These are phyloP conservation scores for Lontra canadensis DNA, from an alignment of 2,113 vertebrate genomes.

Conservation along the genomic window DNA sequence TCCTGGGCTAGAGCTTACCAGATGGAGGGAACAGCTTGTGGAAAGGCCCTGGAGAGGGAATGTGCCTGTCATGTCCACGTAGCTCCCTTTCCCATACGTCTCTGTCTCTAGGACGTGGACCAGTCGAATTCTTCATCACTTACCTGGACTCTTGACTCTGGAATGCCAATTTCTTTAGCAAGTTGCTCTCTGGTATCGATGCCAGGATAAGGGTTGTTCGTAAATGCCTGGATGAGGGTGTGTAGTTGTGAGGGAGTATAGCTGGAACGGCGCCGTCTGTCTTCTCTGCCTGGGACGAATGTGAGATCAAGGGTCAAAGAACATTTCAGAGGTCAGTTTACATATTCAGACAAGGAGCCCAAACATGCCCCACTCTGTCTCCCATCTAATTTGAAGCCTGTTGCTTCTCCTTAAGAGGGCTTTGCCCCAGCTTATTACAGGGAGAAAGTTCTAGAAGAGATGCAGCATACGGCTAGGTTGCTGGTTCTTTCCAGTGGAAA, in stretches of 20 bases:
- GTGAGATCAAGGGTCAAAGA: background rate
- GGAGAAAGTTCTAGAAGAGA: background rate
- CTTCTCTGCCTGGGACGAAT: background rate
- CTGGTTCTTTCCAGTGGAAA: background rate
- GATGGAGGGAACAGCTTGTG: background rate
- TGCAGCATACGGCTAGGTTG: background rate
- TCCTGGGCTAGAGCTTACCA: background rate
- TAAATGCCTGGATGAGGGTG: background rate
- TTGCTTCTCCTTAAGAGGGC: background rate
- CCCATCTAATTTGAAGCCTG: background rate
- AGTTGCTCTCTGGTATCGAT: constrained; percentile 39
- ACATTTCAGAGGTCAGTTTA: background rate
- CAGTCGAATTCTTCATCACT: background rate
- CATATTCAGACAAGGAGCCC: background rate
- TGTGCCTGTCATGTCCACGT: accelerated
- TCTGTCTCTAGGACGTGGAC: background rate
- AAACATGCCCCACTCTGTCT: background rate
- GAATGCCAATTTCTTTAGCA: constrained; percentile 1
- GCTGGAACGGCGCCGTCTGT: background rate
- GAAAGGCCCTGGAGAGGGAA: background rate
- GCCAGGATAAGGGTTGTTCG: constrained; percentile 5
- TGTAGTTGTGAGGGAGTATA: background rate
- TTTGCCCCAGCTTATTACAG: background rate
- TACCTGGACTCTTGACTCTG: constrained; percentile 46
- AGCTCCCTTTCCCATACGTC: background rate